Evolutionary conservation across 2,888 invertebrate genomes (phyloP).

Genomic region (Callimorpha dominula): DNA sequence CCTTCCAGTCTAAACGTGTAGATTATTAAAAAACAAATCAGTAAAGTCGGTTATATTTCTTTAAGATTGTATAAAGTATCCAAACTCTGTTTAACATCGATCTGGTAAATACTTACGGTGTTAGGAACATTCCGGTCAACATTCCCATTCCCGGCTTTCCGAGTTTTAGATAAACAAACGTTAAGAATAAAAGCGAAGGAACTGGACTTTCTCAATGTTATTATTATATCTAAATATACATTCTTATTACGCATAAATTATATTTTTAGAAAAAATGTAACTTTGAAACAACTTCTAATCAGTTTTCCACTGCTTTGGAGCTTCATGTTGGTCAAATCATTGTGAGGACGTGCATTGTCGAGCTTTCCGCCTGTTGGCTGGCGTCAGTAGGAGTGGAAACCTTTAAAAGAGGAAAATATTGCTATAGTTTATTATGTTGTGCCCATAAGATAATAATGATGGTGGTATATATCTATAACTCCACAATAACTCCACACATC

Average conservation of each 20-base stretch:
- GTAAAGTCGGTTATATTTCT: not conserved
- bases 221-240: not conserved
- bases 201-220: constrained; percentile 35
- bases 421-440: too few species aligned
- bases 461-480: too few species aligned
- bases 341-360: too few species aligned
- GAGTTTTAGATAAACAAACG: constrained; percentile 62
- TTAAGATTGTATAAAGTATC: constrained; percentile 35
- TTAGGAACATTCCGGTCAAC: constrained; percentile 59
- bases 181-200: not conserved
- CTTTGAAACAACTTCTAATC: too few species aligned
- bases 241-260: not conserved
- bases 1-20: not conserved
- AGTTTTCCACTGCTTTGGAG: too few species aligned
- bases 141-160: constrained; percentile 54
- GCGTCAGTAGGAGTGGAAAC: too few species aligned
- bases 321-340: too few species aligned
- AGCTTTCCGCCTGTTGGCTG: too few species aligned
- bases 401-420: too few species aligned
- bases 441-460: too few species aligned
- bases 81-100: constrained; percentile 57
- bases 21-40: not conserved
- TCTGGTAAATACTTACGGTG: constrained; percentile 40
- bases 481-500: too few species aligned
- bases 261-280: too few species aligned